phyloP scores from a whole-genome alignment of 2,888 invertebrate genomes.

The Bembecia ichneumoniformis region DNA sequence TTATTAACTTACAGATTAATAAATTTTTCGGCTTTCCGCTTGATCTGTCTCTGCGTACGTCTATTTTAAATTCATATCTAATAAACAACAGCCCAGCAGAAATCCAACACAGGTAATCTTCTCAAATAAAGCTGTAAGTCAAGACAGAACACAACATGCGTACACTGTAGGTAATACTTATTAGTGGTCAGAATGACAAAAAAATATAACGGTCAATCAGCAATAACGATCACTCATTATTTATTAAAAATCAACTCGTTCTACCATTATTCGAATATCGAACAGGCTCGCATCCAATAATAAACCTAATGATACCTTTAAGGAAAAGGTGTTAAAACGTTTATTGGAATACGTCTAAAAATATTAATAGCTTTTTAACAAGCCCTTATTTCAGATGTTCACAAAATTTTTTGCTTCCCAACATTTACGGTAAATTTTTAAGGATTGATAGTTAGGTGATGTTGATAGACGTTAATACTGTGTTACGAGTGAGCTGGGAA shows the following conservation, averaged over 20 bases:
- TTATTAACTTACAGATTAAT: slow-evolving; percentile 47
- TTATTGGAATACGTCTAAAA: slow-evolving; percentile 67
- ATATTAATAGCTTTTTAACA: slow-evolving; percentile 69
- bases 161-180: no score
- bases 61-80: slow-evolving; percentile 8
- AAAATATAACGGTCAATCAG: slow-evolving; percentile 8
- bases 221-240: slow-evolving; percentile 16
- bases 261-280: slow-evolving; percentile 25
- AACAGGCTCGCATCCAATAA: slow-evolving; percentile 41
- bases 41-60: slow-evolving; percentile 14
- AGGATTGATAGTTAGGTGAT: slow-evolving; percentile 17
- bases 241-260: slow-evolving; percentile 31
- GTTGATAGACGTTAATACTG: slow-evolving; percentile 26
- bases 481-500: slow-evolving; percentile 3
- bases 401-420: slow-evolving; percentile 15
- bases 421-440: neutral
- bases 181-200: slow-evolving; percentile 1
- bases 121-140: no score
- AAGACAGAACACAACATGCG: no score
- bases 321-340: slow-evolving; percentile 70
- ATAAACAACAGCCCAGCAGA: slow-evolving; percentile 8
- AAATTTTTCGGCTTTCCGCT: slow-evolving; percentile 36
- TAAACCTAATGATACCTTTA: slow-evolving; percentile 63
- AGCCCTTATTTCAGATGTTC: slow-evolving; percentile 53
- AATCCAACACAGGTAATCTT: no score